Evolutionary conservation across 2,888 invertebrate species (phyloP).

Genomic region (Philereme transversata): DNA sequence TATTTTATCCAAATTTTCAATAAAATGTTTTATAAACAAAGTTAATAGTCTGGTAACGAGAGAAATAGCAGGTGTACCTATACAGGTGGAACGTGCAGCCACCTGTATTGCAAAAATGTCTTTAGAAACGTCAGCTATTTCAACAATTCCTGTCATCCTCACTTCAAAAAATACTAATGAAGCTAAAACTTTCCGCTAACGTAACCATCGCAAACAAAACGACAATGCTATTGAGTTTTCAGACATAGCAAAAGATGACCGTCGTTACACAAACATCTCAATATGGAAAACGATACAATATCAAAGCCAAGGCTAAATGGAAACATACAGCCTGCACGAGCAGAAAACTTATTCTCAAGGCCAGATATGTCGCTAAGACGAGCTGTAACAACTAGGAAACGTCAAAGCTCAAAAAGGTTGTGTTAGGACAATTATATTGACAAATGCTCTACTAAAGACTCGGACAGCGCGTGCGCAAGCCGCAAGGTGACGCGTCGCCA

Average conservation of each 20-base stretch:
- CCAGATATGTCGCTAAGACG: constrained; percentile 19
- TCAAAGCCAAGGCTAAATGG: constrained; percentile 67
- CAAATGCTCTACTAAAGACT: constrained; percentile 64
- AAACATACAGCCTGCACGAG: constrained; percentile 24
- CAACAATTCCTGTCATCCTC: constrained; percentile 1
- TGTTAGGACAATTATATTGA: constrained; percentile 74
- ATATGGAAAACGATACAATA: constrained; percentile 60
- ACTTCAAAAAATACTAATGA: not conserved
- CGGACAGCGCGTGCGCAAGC: constrained; percentile 49
- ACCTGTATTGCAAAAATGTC: constrained; percentile 4
- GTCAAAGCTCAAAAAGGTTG: constrained; percentile 64
- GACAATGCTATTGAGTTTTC: constrained; percentile 8
- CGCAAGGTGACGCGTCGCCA: constrained; percentile 60
- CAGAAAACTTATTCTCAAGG: constrained; percentile 35
- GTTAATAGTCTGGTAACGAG: constrained; percentile 14
- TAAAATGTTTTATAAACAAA: constrained; percentile 49
- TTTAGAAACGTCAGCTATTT: constrained; percentile 5
- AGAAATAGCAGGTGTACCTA: constrained; percentile 21
- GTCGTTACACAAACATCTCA: constrained; percentile 50
- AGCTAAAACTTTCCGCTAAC: not conserved
- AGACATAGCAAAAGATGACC: constrained; percentile 39
- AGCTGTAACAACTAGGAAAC: constrained; percentile 67
- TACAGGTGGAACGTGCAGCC: constrained; percentile 17
- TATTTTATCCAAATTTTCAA: constrained; percentile 33
- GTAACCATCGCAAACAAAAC: not conserved